Base-by-base conservation (phyloP, 2,888 invertebrate genomes). In the Parascotia fuliginaria region DNA sequence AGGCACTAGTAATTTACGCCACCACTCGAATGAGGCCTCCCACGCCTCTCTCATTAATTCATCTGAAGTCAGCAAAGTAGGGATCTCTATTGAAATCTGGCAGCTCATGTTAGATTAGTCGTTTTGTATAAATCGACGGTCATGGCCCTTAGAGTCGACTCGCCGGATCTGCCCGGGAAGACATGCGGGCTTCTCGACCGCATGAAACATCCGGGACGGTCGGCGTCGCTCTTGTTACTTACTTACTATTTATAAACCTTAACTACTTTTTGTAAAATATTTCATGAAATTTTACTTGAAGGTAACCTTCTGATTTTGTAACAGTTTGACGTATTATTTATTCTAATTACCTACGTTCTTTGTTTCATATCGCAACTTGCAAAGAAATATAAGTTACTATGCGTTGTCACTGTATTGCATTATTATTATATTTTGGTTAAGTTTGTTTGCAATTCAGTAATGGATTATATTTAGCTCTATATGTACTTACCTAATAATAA, bases 41-140 rank as follows among this genome's bases (percentile, higher is more conserved):
- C 64, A 61, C 66, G 63, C 67, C 64, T 71, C 75, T 70, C 75
- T 65, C 59, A 66, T 76, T 70, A 70, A 75, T 77, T 70, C 69
- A 74, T 68, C 66, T 63, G 45, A 66, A 33, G 42, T 61, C 67
- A 70, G 73, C 55, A 54, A 53, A 49, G 61, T 70, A 66, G 68
- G 63, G 59, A 60, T 58, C 65, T 55, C 62, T 69, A 75, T 75
- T 71, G 68, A 70, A 75, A 71, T 69, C 57, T 65, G 66, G 62
- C 57, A 69, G 85, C 57, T 77, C 83, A 73, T 46, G 57, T 70
- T 77, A 74, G 51, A 64, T 51, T 78, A 74, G 85, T 74, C 77
- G 73, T 74, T 74, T 72, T 75, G 73, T 73, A 81, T 77, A 82
- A 83, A 83, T 81, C 79, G 75, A 71, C 77, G 83, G 81, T 78